Conservation (phyloP, 2,797 vertebrate species). For the Paratrypauchen microcephalus region DNA sequence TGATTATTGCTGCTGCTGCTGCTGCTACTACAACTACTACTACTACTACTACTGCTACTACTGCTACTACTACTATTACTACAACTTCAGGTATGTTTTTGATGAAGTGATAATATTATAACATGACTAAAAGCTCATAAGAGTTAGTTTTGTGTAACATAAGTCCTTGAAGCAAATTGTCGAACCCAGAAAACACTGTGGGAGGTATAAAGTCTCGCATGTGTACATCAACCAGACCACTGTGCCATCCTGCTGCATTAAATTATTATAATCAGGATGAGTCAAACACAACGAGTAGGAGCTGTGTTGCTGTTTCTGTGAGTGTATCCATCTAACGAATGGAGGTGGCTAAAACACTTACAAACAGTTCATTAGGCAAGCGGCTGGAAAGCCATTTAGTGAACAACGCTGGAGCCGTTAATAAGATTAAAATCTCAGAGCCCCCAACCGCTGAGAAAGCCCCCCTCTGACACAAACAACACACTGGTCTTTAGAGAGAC, state of each 20-base stretch:
- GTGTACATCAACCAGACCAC: neutral
- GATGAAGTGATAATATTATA: no score
- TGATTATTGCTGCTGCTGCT: neutral
- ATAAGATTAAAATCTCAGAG: constrained; percentile 74
- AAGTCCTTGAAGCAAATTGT: neutral
- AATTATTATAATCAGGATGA: constrained; percentile 17
- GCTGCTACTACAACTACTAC: no score
- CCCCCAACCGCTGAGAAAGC: constrained; percentile 53
- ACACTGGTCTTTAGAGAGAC: constrained; percentile 23
- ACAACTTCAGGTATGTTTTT: no score
- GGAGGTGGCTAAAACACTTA: constrained; percentile 62
- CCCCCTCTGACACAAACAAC: constrained; percentile 37
- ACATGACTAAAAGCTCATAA: no score
- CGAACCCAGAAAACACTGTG: neutral
- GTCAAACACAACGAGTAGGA: constrained; percentile 12
- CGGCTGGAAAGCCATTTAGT: constrained; percentile 76
- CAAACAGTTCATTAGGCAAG: constrained; percentile 75
- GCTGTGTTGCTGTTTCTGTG: constrained; percentile 11
- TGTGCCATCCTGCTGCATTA: neutral
- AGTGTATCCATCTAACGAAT: constrained; percentile 40
- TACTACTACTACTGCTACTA: no score
- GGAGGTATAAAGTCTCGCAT: neutral
- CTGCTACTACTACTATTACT: no score
- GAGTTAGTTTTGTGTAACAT: no score
- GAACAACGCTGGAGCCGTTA: constrained; percentile 69